A percentile compares a stretch with the other conserved stretches of the same genome.
Evolutionary conservation across 1,140 invertebrate genomes (phyloP).

Genomic region (Neotoxoptera formosana): DNA sequence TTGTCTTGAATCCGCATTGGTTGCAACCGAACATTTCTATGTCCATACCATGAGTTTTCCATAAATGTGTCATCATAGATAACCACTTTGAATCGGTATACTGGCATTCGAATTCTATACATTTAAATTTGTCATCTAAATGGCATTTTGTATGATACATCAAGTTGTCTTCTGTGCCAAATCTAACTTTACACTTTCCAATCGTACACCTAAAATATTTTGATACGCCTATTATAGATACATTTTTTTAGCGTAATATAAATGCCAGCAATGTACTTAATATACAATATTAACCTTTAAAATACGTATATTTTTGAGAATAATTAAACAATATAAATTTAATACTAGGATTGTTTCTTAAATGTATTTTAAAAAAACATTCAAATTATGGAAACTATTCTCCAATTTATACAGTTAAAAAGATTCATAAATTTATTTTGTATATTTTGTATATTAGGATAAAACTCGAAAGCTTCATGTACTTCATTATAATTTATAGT

Average conservation of each 20-base stretch:
- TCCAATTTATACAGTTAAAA: too few species aligned
- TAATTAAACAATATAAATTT: background rate
- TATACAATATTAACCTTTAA: background rate
- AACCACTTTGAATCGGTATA: conserved; percentile 66
- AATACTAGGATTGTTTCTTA: too few species aligned
- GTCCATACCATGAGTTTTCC: conserved; percentile 77
- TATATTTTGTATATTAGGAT: too few species aligned
- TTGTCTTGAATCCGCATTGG: conserved; percentile 71
- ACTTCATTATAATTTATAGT: too few species aligned
- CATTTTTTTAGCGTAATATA: too few species aligned
- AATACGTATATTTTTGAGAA: background rate
- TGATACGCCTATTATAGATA: background rate
- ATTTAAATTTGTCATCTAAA: conserved; percentile 28
- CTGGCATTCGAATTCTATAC: conserved; percentile 37
- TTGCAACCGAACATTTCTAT: conserved; percentile 77
- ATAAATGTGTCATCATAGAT: conserved; percentile 76
- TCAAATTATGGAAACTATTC: too few species aligned
- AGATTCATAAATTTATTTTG: too few species aligned
- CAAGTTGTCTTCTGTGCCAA: conserved; percentile 22
- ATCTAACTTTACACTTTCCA: conserved; percentile 17
- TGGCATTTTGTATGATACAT: conserved; percentile 32
- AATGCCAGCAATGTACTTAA: too few species aligned
- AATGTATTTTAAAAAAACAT: too few species aligned
- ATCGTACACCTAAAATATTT: background rate
- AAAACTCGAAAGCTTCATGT: too few species aligned